Evolutionary conservation across 2,888 invertebrate genomes (phyloP), one percentile per base, ranked within the genome.

Genomic region (Drosophila planitibia): DNA sequence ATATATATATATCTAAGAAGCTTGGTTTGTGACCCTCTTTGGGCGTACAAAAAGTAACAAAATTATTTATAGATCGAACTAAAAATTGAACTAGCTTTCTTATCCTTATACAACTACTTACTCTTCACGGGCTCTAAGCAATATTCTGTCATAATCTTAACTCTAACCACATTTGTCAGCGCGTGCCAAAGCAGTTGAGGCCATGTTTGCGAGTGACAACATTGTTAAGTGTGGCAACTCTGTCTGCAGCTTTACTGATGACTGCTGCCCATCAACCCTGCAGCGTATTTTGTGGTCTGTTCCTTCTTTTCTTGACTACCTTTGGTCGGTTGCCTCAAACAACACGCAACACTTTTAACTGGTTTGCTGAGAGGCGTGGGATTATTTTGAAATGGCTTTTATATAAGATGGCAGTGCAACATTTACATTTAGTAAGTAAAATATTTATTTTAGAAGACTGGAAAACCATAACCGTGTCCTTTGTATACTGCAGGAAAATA

Each of bases 241-340:
- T 44, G 51, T 74, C 70, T 22, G 35, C 64, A 61, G 25, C 60
- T 61, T 30, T 41, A 35, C 30, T 52, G 75, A 12, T 76, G 75
- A 76, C 57, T 58, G 75, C 64, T 58, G 22, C 19, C 64, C 53
- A 58, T 75, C 75, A 76, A 57, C 60, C 76, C 74, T 61, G 55
- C 4, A 70, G 77, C 64, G n/a, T 25, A 49, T 49, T 55, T 47
- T 75, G 75, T 61, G 71, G 76, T 70, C 47, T 57, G 22, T 69
- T 54, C 10, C 39, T 39, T 25, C 12, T 53, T 49, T 28, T 25
- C 12, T 22, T 14, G 16, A 1, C 7, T 9, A 30, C n/a, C 33
- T 54, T 33, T 55, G n/a, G 12, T 25, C 25, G 22, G 25, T 25
- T 35, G 6, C 1, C 52, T 39, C 30, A 57, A 76, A 25, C 35